A percentile compares a stretch with the other conserved stretches of the same genome.
Evolutionary conservation across 2,113 vertebrate species (phyloP).

Genomic region (Hemiprocne comata): DNA sequence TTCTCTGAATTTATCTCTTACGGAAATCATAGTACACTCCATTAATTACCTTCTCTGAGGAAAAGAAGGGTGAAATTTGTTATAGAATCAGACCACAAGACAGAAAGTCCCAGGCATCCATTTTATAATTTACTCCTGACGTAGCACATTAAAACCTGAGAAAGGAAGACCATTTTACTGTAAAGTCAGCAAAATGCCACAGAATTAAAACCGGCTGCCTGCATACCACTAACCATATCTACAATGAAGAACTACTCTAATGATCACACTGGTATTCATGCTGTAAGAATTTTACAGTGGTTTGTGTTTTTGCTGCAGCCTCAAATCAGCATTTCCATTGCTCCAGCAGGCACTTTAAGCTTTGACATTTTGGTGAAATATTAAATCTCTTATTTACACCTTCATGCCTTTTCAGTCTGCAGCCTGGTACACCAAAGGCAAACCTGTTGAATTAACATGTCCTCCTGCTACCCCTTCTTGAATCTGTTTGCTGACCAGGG

Average conservation of each 20-base stretch:
- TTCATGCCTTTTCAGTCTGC: not conserved
- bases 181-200: conserved; percentile 79
- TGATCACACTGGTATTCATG: not conserved
- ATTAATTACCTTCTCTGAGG: conserved; percentile 80
- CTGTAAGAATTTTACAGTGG: not conserved
- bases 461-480: not conserved
- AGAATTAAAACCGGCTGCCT: conserved; percentile 63
- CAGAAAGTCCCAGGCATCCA: conserved; percentile 73
- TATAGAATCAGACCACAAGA: conserved; percentile 79
- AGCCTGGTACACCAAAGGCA: not conserved
- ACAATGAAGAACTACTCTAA: conserved; percentile 29
- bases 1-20: conserved; percentile 59
- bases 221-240: conserved; percentile 59
- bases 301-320: not conserved
- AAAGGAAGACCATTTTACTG: conserved; percentile 73
- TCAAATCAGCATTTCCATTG: not conserved
- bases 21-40: conserved; percentile 72
- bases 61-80: conserved; percentile 73
- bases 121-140: conserved; percentile 80
- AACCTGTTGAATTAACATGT: not conserved
- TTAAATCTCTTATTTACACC: conserved; percentile 7
- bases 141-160: conserved; percentile 79
- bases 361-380: conserved; percentile 45
- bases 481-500: not conserved
- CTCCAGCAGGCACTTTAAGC: not conserved